Conservation (phyloP, 1,140 invertebrate species). For the Zaprionus vittiger region DNA sequence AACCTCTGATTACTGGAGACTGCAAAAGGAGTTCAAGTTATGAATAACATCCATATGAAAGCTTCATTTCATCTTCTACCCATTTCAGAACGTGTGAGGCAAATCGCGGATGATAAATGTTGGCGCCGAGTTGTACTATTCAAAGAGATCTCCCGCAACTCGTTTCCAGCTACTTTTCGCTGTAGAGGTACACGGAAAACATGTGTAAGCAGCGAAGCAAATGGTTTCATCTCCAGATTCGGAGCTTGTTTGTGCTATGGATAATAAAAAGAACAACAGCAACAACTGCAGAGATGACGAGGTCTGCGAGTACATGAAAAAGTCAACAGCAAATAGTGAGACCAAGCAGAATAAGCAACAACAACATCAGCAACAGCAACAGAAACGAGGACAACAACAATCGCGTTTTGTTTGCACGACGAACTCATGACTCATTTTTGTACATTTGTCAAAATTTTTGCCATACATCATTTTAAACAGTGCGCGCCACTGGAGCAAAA, state of each 20-base stretch:
- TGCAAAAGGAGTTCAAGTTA: neutral
- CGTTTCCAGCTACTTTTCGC: neutral
- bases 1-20: neutral
- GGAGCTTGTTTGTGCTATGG: constrained; percentile 69
- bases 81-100: constrained; percentile 41
- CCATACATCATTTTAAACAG: constrained; percentile 83
- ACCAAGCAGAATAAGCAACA: constrained; percentile 42
- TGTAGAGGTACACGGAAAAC: constrained; percentile 40
- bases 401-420: constrained; percentile 71
- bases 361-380: constrained; percentile 17
- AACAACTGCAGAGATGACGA: constrained; percentile 45
- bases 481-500: constrained; percentile 33
- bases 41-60: neutral
- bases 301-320: constrained; percentile 67
- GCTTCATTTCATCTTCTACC: neutral
- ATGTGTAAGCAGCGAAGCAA: constrained; percentile 65
- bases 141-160: neutral
- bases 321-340: constrained; percentile 77
- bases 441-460: constrained; percentile 83
- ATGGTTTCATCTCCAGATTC: constrained; percentile 59
- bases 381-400: constrained; percentile 43
- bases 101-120: constrained; percentile 68
- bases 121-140: constrained; percentile 35
- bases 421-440: constrained; percentile 83
- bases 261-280: constrained; percentile 49